A percentile compares a stretch with the other conserved stretches of the same genome.
Conservation (phyloP, 1,140 invertebrate genomes). For the Leguminivora glycinivorella region DNA sequence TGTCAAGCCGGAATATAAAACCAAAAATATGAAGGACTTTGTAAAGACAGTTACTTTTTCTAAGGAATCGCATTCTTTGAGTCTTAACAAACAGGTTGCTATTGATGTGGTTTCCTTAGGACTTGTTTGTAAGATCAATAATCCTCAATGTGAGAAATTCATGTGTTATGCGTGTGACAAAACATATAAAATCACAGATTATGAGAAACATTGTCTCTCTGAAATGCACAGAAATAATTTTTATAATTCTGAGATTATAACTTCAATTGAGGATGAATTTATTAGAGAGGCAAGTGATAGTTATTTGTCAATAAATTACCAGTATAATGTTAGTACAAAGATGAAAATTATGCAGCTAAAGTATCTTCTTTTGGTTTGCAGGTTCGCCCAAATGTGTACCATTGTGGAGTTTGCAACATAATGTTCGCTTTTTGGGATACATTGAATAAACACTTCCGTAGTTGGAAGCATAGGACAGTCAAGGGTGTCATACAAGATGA, state of each 20-base stretch:
- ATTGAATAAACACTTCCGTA: slow-evolving; percentile 37
- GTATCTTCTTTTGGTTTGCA: slow-evolving; percentile 34
- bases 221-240: slow-evolving; percentile 44
- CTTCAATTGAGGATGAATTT: slow-evolving; percentile 38
- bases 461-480: slow-evolving; percentile 26
- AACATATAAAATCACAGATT: slow-evolving; percentile 29
- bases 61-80: slow-evolving; percentile 16
- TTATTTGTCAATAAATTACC: not conserved
- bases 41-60: not conserved
- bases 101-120: slow-evolving; percentile 39
- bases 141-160: slow-evolving; percentile 30
- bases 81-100: slow-evolving; percentile 34
- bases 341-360: no score
- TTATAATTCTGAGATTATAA: slow-evolving; percentile 35
- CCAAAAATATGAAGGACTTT: slow-evolving; percentile 21
- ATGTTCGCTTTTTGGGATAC: slow-evolving; percentile 46
- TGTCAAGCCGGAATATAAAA: slow-evolving; percentile 5
- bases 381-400: slow-evolving; percentile 48
- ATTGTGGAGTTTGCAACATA: slow-evolving; percentile 56
- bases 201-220: slow-evolving; percentile 39
- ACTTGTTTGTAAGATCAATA: slow-evolving; percentile 34
- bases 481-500: slow-evolving; percentile 21
- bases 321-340: no score
- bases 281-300: slow-evolving; percentile 48
- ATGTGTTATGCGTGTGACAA: slow-evolving; percentile 51